Evolutionary conservation across 1,140 invertebrate species (phyloP), one percentile per base, ranked within the genome.

Genomic region (Chironomus striatipennis): DNA sequence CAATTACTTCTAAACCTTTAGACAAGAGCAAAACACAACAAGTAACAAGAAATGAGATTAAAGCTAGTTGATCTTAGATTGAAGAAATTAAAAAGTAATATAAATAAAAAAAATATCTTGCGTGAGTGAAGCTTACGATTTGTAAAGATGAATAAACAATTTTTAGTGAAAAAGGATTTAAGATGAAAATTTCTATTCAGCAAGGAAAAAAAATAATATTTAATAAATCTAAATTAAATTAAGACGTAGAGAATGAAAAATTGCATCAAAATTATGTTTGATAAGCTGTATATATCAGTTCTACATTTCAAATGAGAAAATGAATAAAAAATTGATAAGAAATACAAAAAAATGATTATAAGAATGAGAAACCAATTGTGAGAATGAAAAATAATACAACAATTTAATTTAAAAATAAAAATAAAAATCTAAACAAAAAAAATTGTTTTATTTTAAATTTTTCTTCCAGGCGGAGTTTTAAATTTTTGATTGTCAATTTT

Each of bases 201-300:
- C 12, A 57, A 57, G n/a, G 15, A 12, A 15, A 34, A 34, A 47
- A 57, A 57, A 57, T 12, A 57, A 57, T 57, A 57, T 57, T 57
- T 57, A 57, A 34, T 34, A 34, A 34, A 34, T 34, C 24, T 34
- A 34, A 34, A 34, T 34, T 34, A 34, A 34, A 34, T 2, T 34
- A 2, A 34, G 15, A 10, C 15, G 47, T 57, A 57, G 24, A 34
- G 24, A 34, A 34, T 34, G 24, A 57, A 57, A 47, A 57, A 57
- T n/a, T 57, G 47, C 47, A 57, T 57, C 47, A 57, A 57, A 57
- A 57, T 12, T 57, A 57, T n/a, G 47, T 57, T 57, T 57, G 47
- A 57, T 57, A 57, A 57, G 47, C 47, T 57, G 47, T 57, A 57
- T n/a, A 57, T 57, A 57, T 57, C 47, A 57, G 47, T n/a, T 57